Percentiles rank a stretch among this genome's conserved stretches.
Evolutionary conservation across 2,113 vertebrate species (phyloP).

Genomic region (Brachyhypopomus occidentalis): DNA sequence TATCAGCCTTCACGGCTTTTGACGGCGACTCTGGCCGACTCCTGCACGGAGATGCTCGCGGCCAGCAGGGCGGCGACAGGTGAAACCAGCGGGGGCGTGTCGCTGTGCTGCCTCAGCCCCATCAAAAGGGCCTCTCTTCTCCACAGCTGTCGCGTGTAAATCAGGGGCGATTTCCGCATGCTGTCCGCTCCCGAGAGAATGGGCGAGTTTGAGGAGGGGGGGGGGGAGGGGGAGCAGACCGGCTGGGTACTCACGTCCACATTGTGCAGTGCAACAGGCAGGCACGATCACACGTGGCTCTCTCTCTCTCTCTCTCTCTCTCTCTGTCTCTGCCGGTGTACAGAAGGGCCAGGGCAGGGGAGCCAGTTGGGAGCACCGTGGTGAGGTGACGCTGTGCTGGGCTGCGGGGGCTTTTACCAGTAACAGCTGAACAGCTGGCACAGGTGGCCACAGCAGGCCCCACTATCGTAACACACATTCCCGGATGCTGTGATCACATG

Average conservation of each 20-base stretch:
- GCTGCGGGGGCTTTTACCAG: slow-evolving; percentile 24
- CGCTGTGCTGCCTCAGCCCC: slow-evolving; percentile 26
- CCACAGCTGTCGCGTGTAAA: slow-evolving; percentile 63
- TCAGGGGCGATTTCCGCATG: slow-evolving; percentile 56
- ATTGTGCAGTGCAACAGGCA: slow-evolving; percentile 4
- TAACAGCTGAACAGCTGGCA: slow-evolving; percentile 65
- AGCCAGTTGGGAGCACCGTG: slow-evolving; percentile 13
- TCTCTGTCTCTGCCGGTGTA: not conserved
- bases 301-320: not conserved
- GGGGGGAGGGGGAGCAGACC: not conserved
- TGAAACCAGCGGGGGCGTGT: slow-evolving; percentile 43
- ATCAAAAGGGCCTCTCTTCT: slow-evolving; percentile 56
- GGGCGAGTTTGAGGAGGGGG: slow-evolving; percentile 2
- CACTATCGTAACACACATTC: slow-evolving; percentile 75
- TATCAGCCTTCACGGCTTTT: not conserved
- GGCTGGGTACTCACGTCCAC: not conserved
- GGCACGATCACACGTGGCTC: slow-evolving; percentile 1
- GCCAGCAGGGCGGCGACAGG: slow-evolving; percentile 24
- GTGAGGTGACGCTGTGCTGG: slow-evolving; percentile 4
- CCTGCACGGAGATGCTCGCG: no score
- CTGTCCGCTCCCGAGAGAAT: slow-evolving; percentile 48
- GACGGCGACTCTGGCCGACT: not conserved
- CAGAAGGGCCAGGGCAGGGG: slow-evolving; percentile 11
- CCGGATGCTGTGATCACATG: slow-evolving; percentile 66
- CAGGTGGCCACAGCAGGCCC: no score